Base-by-base conservation (phyloP, 2,113 vertebrate species). In the Austrofundulus limnaeus region DNA sequence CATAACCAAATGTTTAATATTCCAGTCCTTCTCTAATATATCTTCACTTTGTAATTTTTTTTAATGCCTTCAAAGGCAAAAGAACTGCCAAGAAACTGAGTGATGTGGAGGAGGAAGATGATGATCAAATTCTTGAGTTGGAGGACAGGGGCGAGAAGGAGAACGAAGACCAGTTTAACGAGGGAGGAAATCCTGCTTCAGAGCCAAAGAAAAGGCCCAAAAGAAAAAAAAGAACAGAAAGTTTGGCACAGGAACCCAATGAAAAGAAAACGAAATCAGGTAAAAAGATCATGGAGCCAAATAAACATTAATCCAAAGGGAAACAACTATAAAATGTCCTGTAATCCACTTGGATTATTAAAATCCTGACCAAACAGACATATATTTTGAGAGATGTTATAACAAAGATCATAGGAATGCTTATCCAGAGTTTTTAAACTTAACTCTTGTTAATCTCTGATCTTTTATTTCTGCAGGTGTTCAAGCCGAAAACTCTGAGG, bases 61-160 rank as follows among this genome's bases (percentile, higher is more conserved):
- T 3, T 48, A 17, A 31, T 55, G 5, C 59, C 0, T 50, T 42
- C 17, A 38, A 45, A 87, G 86, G 56, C 24, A 85, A 78, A 55
- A 84, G 75, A 58, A 11, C 67, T 24, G 48, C 11, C 11, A 65
- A 14, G 23, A 84, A 75, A 17, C 61, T 81, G 43, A 87, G 70
- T 52, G 82, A 83, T 34, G 74, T 76, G 16, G 87, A 87, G 57
- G 83, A 88, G 39, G 81, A 85, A 2, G 81, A 81, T 11, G 66
- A 75, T 20, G 62, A 72, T 4, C 57, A 78, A 38, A 53, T 58
- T 31, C 63, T 74, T 2, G 80, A 81, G 5, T 60, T 83, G 13
- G 83, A 87, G 24, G 68, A 80, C 45, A 93, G 93, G 75, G 83
- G 74, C 61, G 92, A 94, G 80, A 95, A 95, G 8, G 94, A 96